Conservation (phyloP, 2,888 invertebrate genomes). For the Thereva unica region DNA sequence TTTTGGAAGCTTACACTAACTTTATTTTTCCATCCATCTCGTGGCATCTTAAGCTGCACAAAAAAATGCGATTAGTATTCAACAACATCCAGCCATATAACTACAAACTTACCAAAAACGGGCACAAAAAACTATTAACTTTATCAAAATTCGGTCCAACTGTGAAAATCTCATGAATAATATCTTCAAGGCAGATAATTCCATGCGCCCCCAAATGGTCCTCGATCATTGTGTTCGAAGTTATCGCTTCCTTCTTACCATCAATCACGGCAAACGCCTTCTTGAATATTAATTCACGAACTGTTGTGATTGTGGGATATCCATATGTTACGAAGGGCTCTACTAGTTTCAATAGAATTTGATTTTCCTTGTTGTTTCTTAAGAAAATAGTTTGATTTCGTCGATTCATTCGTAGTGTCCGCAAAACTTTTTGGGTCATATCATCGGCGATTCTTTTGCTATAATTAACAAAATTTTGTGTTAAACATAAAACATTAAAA, state of each 20-base stretch:
- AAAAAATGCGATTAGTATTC: conserved; percentile 14
- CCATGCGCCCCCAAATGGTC: conserved; percentile 55
- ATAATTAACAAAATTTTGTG: conserved; percentile 19
- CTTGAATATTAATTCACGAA: conserved; percentile 57
- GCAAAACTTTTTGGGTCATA: conserved; percentile 52
- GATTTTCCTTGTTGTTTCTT: conserved; percentile 53
- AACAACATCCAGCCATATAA: neutral
- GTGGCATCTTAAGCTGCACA: conserved; percentile 53
- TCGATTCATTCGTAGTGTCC: conserved; percentile 47
- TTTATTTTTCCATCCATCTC: conserved; percentile 56
- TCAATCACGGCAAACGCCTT: conserved; percentile 55
- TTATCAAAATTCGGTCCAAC: conserved; percentile 55
- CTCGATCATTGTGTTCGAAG: conserved; percentile 57
- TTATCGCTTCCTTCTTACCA: conserved; percentile 54
- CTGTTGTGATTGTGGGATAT: conserved; percentile 51
- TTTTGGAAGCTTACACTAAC: conserved; percentile 53
- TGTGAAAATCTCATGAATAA: conserved; percentile 57
- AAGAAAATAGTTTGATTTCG: conserved; percentile 55
- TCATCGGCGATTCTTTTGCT: conserved; percentile 55
- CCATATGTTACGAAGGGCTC: conserved; percentile 57
- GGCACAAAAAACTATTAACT: conserved; percentile 51
- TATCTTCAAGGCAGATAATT: conserved; percentile 57
- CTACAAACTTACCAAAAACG: conserved; percentile 55
- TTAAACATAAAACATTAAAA: neutral
- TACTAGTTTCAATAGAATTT: conserved; percentile 53